Evolutionary conservation across 2,113 vertebrate species (phyloP), one percentile per base, ranked within the genome.

Genomic region (Pelvicachromis taeniatus): DNA sequence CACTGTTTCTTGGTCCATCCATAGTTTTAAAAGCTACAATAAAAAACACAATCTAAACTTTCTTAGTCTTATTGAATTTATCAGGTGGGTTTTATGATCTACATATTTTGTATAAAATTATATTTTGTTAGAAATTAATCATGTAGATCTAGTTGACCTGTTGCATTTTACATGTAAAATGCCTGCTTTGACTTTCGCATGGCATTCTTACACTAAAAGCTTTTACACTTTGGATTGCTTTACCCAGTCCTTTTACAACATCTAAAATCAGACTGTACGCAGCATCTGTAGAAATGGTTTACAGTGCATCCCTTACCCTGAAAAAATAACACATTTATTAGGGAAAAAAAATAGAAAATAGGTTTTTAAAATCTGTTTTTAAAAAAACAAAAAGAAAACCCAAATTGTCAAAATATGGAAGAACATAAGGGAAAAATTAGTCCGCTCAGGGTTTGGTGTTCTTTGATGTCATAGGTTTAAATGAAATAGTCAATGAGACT

Each of bases 21-120:
- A 82, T 65, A 93, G 84, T 87, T 73, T 26, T 82, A 68, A 70
- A 73, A 86, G 54, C 84, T 82, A 89, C 65, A 95, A 93, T 93
- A 93, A 95, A 95, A 61, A 11, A 92, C 80, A 78, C 53, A 88
- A 87, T 90, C 58, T 23, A 23, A 45, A 56, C 31, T 82, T 68
- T 54, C 65, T 56, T 29, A 54, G 45, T 78, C 16, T 80, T 55
- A 80, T 45, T 42, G 78, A 53, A 79, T 19, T 77, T 73, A 26
- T 55, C 50, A 19, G 83, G 40, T 82, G 65, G 35, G 21, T 29
- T 84, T 84, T 26, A 23, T 79, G 7, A 21, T 17, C 21, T 35
- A 19, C 4, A 38, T 40, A 21, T 14, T 11, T 1, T 7, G 17
- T 21, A 4, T 79, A 31, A 26, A 45, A 29, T 38, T n/a, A 13